Conservation (phyloP, 2,888 invertebrate species). For the Coleophora deauratella region DNA sequence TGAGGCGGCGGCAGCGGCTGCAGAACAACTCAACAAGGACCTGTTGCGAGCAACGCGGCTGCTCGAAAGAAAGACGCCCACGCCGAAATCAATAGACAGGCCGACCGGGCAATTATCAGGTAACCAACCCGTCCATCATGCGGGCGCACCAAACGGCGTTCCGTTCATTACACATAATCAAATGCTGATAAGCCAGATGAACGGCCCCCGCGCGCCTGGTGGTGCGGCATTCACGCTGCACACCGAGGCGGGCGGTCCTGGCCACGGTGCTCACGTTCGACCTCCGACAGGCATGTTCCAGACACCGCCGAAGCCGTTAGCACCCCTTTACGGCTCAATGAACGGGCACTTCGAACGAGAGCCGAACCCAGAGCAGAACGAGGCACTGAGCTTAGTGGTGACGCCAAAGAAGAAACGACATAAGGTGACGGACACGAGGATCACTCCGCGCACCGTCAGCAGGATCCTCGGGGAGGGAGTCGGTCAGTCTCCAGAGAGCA, state of each 20-base stretch:
- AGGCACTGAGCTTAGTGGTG: slow-evolving; percentile 95
- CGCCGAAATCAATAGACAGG: slow-evolving; percentile 80
- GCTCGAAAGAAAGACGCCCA: slow-evolving; percentile 87
- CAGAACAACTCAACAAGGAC: slow-evolving; percentile 90
- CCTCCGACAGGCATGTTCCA: slow-evolving; percentile 87
- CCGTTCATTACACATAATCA: slow-evolving; percentile 62
- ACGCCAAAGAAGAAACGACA: slow-evolving; percentile 97
- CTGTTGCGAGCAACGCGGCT: slow-evolving; percentile 86
- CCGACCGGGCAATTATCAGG: slow-evolving; percentile 70
- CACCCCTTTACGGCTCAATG: slow-evolving; percentile 78
- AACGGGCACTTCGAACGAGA: slow-evolving; percentile 78
- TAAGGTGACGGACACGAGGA: slow-evolving; percentile 96
- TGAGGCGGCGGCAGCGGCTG: slow-evolving; percentile 85
- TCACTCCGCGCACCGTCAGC: slow-evolving; percentile 92
- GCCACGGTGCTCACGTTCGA: slow-evolving; percentile 60
- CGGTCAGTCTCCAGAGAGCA: slow-evolving; percentile 78
- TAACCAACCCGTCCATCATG: slow-evolving; percentile 70
- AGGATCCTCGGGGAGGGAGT: slow-evolving; percentile 88
- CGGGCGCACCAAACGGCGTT: slow-evolving; percentile 59
- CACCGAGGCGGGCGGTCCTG: slow-evolving; percentile 73
- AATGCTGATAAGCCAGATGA: slow-evolving; percentile 69
- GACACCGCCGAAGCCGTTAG: slow-evolving; percentile 85
- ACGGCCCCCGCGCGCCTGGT: slow-evolving; percentile 76
- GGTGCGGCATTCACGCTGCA: slow-evolving; percentile 80
- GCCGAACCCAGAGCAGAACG: slow-evolving; percentile 90